Evolutionary conservation across 2,888 invertebrate species (phyloP).

Genomic region (Diarsia dahlii): DNA sequence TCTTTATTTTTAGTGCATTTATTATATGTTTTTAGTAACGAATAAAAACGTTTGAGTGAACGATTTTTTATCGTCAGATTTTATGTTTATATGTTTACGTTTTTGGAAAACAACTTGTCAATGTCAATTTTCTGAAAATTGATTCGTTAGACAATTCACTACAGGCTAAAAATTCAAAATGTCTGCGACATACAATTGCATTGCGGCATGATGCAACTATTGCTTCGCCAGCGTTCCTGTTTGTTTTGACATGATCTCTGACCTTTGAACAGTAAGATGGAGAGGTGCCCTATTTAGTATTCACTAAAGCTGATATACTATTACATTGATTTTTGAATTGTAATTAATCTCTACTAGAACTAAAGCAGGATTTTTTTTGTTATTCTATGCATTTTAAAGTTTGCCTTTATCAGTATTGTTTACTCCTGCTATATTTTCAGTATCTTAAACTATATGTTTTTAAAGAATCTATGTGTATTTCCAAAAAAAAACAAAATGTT

Average conservation of each 20-base stretch:
- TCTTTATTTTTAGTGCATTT: background rate
- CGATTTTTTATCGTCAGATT: background rate
- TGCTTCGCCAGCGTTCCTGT: constrained; percentile 52
- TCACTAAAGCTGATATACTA: background rate
- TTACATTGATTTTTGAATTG: background rate
- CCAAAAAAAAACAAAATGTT: background rate
- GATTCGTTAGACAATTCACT: constrained; percentile 23
- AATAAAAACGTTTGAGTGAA: background rate
- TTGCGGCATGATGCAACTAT: constrained; percentile 61
- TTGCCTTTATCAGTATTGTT: background rate
- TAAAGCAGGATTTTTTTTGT: background rate
- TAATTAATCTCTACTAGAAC: background rate
- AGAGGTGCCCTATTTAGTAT: constrained; percentile 37
- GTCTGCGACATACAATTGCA: constrained; percentile 55
- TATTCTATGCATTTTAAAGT: background rate
- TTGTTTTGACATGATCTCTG: constrained; percentile 60
- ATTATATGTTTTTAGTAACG: background rate
- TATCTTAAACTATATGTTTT: background rate
- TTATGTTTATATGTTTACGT: too few relatives aligned
- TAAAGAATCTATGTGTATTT: background rate
- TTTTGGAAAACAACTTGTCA: too few relatives aligned
- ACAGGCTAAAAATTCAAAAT: constrained; percentile 21
- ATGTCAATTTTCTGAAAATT: background rate
- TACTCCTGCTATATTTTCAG: background rate
- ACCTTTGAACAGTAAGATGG: constrained; percentile 50